phyloP scores from a whole-genome alignment of 2,888 invertebrate species.

The Conchocele bisecta region DNA sequence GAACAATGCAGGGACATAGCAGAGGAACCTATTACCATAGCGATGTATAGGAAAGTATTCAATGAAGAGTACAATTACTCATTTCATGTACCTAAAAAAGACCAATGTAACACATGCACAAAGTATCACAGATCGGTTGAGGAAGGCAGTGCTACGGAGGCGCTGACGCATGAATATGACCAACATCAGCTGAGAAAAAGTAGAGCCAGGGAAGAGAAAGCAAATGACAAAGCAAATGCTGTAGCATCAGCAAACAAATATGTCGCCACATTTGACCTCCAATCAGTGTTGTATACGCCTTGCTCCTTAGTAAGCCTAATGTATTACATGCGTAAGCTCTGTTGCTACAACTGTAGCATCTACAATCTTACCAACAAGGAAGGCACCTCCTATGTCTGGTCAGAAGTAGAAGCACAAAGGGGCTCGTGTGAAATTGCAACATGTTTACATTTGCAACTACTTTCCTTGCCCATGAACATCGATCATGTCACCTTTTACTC shows the following conservation, averaged over 20 bases:
- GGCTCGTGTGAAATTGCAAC: slow-evolving; percentile 43
- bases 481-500: slow-evolving; percentile 43
- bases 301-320: slow-evolving; percentile 26
- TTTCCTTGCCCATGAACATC: slow-evolving; percentile 2
- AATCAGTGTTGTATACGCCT: slow-evolving; percentile 41
- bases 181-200: slow-evolving; percentile 21
- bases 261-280: slow-evolving; percentile 31
- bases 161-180: slow-evolving; percentile 7
- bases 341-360: slow-evolving; percentile 42
- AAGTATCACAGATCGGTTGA: slow-evolving; percentile 14
- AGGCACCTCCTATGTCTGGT: slow-evolving; percentile 39
- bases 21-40: too few species aligned
- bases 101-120: slow-evolving; percentile 42
- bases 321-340: slow-evolving; percentile 30
- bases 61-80: slow-evolving; percentile 39
- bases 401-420: slow-evolving; percentile 28
- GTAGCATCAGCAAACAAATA: background rate
- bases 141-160: slow-evolving; percentile 3
- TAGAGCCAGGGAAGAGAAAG: slow-evolving; percentile 36
- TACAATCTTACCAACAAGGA: slow-evolving; percentile 11
- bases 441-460: slow-evolving; percentile 31
- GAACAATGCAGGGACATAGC: slow-evolving; percentile 6
- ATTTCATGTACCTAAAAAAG: slow-evolving; percentile 51
- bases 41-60: slow-evolving; percentile 32
- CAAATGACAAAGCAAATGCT: background rate